Evolutionary conservation across 1,140 invertebrate genomes (phyloP).

Genomic region (Apocrypta bakeri): DNA sequence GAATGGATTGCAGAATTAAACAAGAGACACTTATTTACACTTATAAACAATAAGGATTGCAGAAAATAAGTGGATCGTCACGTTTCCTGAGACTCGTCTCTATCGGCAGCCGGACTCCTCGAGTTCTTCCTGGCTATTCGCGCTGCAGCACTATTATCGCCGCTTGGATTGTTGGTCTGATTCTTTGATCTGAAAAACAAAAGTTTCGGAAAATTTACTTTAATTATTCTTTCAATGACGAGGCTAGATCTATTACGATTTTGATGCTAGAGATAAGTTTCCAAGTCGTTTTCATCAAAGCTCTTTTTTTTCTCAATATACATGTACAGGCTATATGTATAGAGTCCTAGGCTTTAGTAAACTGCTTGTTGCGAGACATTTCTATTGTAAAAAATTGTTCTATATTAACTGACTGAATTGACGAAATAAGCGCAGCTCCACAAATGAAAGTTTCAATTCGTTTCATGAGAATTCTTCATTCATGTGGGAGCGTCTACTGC

Average conservation of each 20-base stretch:
- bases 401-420: conserved; percentile 22
- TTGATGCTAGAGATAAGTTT: too few species aligned
- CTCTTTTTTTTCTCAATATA: too few species aligned
- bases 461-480: conserved; percentile 16
- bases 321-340: too few species aligned
- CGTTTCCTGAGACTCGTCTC: background rate
- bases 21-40: too few species aligned
- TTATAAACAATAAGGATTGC: too few species aligned
- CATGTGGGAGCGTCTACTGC: conserved; percentile 10
- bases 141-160: background rate
- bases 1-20: too few species aligned
- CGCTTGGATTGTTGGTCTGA: background rate
- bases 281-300: too few species aligned
- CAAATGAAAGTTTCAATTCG: conserved; percentile 28
- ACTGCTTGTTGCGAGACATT: too few species aligned
- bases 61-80: background rate
- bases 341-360: too few species aligned
- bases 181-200: background rate
- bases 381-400: conserved; percentile 19
- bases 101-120: conserved; percentile 3
- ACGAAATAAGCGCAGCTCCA: background rate
- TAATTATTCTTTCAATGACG: too few species aligned
- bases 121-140: background rate
- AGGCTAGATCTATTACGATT: too few species aligned
- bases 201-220: too few species aligned